Percentiles rank a stretch among this genome's conserved stretches.
Conservation (phyloP, 2,888 invertebrate genomes). For the Drosophila anomelani region DNA sequence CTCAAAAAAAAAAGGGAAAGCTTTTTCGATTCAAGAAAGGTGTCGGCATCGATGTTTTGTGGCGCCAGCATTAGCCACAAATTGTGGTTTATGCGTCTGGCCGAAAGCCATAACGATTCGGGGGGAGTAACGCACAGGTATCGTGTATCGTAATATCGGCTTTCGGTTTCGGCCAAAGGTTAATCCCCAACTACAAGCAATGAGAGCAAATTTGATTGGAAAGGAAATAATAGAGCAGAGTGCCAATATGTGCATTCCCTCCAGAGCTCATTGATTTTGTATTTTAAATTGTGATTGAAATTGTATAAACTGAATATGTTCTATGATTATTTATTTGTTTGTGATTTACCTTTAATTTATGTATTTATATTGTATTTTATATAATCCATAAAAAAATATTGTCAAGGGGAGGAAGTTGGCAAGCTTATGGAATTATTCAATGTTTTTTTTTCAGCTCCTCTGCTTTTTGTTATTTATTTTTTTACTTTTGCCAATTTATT, state of each 20-base stretch:
- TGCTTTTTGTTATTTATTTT: constrained; percentile 15
- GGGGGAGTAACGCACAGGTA: constrained; percentile 25
- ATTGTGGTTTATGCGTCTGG: constrained; percentile 55
- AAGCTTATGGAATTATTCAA: constrained; percentile 40
- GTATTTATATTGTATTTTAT: constrained; percentile 18
- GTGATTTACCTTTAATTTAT: constrained; percentile 11
- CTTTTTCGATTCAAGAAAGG: constrained; percentile 39
- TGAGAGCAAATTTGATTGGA: constrained; percentile 20
- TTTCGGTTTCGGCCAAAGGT: constrained; percentile 27
- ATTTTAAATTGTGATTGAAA: not conserved
- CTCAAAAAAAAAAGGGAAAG: constrained; percentile 70
- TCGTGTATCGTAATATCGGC: constrained; percentile 2
- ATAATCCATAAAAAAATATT: constrained; percentile 16
- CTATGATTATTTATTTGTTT: constrained; percentile 1
- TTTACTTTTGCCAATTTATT: constrained; percentile 20
- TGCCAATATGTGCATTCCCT: not conserved
- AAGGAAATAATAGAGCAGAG: constrained; percentile 10
- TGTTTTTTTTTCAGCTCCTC: constrained; percentile 26
- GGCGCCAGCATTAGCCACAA: constrained; percentile 66
- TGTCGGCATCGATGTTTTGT: constrained; percentile 44
- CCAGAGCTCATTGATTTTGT: constrained; percentile 10
- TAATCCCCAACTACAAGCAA: constrained; percentile 29
- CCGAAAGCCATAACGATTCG: constrained; percentile 27
- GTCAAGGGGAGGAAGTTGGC: constrained; percentile 22
- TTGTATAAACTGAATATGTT: constrained; percentile 17